Evolutionary conservation across 2,113 vertebrate species (phyloP), one percentile per base, ranked within the genome.

Genomic region (Cichladusa arquata): DNA sequence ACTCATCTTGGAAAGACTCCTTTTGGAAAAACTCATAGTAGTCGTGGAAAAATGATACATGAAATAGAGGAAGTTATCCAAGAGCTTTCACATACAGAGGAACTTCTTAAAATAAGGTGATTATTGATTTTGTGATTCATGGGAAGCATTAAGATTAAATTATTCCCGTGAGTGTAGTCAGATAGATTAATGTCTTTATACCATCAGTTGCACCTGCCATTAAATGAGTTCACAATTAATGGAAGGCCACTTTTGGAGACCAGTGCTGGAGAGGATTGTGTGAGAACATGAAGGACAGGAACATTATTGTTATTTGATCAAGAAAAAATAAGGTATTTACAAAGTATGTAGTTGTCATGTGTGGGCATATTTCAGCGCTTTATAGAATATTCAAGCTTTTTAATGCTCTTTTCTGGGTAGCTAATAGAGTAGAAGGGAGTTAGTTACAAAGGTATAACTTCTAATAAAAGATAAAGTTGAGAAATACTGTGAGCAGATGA

Each of bases 121-220:
- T 78, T 94, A 96, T 97, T 96, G 94, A 97, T 96, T 97, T 94
- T 93, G 76, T 95, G 71, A 95, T 96, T 96, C 90, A 51, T 40
- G 44, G 44, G 58, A 47, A 88, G 22, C 85, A 86, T 92, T 96
- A 72, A 88, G 85, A 71, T 56, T 90, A 90, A 95, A 96, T 88
- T 71, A 83, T 47, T 90, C 79, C 79, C 93, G 36, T 66, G 90
- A 90, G 72, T 92, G 47, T 57, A 78, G 90, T 96, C 76, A 88
- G 71, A 38, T 58, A 91, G 78, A 94, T 90, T 44, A 91, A 94
- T 86, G 34, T 81, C 74, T 91, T 29, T 81, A 47, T 38, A 34
- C 54, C 45, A 51, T 62, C 45, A 65, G 40, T 73, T 91, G 40
- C 20, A 67, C 36, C 57, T 93, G 79, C 56, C 51, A 29, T 90